phyloP scores from a whole-genome alignment of 2,113 vertebrate genomes.

The Vulpes ferrilata region DNA sequence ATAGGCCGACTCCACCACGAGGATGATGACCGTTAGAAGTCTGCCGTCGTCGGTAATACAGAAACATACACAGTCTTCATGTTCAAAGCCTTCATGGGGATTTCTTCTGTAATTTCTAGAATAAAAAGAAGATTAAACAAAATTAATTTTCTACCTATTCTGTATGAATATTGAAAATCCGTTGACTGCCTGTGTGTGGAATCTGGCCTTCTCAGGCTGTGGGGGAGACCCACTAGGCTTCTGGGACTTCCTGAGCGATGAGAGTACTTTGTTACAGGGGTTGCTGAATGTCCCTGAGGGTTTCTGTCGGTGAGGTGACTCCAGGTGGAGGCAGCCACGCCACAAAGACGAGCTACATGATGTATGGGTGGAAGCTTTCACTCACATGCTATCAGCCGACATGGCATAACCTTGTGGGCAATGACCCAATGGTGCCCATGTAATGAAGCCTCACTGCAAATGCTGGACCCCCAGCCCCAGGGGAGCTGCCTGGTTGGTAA shows the following conservation, averaged over 20 bases:
- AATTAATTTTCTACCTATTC: background rate
- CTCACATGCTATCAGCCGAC: background rate
- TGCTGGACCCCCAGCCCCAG: background rate
- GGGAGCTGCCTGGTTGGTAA: background rate
- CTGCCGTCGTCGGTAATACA: constrained; percentile 92
- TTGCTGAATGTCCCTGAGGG: background rate
- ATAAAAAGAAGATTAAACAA: constrained; percentile 47
- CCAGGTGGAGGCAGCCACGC: background rate
- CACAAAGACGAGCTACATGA: background rate
- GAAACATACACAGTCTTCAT: constrained; percentile 93
- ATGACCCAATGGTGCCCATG: background rate
- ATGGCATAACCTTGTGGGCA: background rate
- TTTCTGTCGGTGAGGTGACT: background rate
- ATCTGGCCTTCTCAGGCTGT: background rate
- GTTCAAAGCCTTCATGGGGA: constrained; percentile 92
- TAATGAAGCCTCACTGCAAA: background rate
- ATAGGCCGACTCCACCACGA: background rate
- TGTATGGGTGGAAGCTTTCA: background rate
- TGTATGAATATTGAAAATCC: background rate
- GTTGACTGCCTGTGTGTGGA: background rate
- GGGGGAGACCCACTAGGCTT: background rate
- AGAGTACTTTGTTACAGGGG: background rate
- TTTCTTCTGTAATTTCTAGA: constrained; percentile 92
- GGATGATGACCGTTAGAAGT: constrained; percentile 6
- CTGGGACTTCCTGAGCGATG: background rate